Evolutionary conservation across 1,140 invertebrate genomes (phyloP).

Genomic region (Cydia amplana): DNA sequence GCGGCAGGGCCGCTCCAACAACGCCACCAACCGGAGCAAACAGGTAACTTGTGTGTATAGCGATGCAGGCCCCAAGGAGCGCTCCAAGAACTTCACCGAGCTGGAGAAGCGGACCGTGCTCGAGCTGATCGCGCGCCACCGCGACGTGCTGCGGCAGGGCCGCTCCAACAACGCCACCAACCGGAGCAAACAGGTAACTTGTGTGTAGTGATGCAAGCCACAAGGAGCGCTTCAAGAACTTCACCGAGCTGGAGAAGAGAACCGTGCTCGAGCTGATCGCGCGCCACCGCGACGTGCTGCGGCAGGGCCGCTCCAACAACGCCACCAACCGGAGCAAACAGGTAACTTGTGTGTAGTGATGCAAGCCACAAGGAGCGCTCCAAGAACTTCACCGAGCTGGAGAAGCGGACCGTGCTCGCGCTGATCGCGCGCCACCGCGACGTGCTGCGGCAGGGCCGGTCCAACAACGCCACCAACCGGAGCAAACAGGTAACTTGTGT

Average conservation of each 20-base stretch:
- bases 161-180: constrained; percentile 78
- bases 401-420: constrained; percentile 72
- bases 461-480: constrained; percentile 77
- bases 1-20: constrained; percentile 59
- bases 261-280: no score
- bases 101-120: constrained; percentile 63
- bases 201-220: no score
- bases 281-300: no score
- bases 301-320: constrained; percentile 64
- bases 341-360: no score
- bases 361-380: constrained; percentile 76
- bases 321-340: constrained; percentile 74
- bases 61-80: constrained; percentile 68
- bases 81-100: constrained; percentile 73
- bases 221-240: no score
- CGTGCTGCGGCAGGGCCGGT: constrained; percentile 55
- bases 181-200: constrained; percentile 73
- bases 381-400: constrained; percentile 67
- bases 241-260: no score
- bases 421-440: constrained; percentile 73
- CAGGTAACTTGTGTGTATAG: no score
- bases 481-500: constrained; percentile 37
- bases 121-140: constrained; percentile 73
- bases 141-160: constrained; percentile 75
- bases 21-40: constrained; percentile 76